phyloP scores from a whole-genome alignment of 2,797 vertebrate species.

The Lutjanus campechanus region DNA sequence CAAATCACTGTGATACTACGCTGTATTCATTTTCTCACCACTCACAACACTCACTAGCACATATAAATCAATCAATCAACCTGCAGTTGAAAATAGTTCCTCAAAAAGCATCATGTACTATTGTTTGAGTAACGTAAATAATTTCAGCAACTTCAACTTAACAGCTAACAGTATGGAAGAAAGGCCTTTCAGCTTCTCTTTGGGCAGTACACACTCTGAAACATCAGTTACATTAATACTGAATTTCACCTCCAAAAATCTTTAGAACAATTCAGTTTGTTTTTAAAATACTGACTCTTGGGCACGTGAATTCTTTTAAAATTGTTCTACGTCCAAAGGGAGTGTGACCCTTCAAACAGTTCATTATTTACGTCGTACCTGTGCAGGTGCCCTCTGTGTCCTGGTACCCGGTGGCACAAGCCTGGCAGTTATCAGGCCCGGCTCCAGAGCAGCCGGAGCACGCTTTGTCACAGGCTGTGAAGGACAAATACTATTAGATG shows the following conservation, averaged over 20 bases:
- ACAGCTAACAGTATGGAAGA: no score
- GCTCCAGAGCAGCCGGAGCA: constrained; percentile 90
- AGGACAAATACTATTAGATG: constrained; percentile 5
- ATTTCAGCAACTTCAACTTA: no score
- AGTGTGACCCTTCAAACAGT: neutral
- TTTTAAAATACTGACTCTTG: neutral
- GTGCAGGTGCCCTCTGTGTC: constrained; percentile 87
- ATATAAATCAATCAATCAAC: no score
- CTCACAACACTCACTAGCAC: no score
- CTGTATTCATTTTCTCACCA: no score
- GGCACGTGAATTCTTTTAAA: neutral
- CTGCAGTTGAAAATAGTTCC: no score
- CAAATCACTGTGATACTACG: no score
- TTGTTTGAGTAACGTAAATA: no score
- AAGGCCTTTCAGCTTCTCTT: neutral
- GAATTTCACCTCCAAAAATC: neutral
- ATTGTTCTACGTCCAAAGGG: no score
- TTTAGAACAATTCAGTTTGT: neutral
- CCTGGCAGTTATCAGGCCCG: constrained; percentile 87
- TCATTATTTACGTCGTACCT: constrained; percentile 79
- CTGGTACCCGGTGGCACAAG: constrained; percentile 87
- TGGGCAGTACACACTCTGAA: neutral
- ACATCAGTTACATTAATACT: neutral
- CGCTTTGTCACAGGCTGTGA: constrained; percentile 89
- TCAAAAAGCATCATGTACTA: no score